Evolutionary conservation across 2,113 vertebrate species (phyloP), one percentile per base, ranked within the genome.

Genomic region (Hystrix cristata): DNA sequence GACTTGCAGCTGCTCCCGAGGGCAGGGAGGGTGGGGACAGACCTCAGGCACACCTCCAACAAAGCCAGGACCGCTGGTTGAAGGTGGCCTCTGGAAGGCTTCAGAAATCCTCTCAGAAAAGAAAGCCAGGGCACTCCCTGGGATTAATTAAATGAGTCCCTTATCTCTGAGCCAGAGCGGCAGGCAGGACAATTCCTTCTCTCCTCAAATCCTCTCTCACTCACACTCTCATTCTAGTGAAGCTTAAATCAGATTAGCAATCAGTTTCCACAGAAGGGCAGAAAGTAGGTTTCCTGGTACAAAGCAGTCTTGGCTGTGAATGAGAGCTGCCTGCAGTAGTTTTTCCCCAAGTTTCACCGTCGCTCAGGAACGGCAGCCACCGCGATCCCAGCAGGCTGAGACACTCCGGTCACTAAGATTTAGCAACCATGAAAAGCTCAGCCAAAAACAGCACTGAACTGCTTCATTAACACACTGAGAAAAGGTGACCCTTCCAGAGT

Each of bases 151-250:
- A 95, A 84, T 93, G 43, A 93, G 71, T 51, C 57, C 81, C 34
- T 62, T 82, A 86, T 86, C 92, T 95, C 72, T 79, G 79, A 67
- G 90, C 60, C 53, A 72, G 57, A 89, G 51, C 43, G 23, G 60
- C 60, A 92, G 43, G 19, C 7, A 12, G 67, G 64, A 62, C 0
- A 19, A 71, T 74, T 57, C 89, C 89, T 31, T 74, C n/a, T 84
- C 27, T 25, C 27, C 67, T 19, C 55, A 31, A 27, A 29, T 25
- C 15, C 46, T 23, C 3, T 0, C 48, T 51, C 92, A 91, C 65
- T 91, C 83, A 88, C 57, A 57, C n/a, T 21, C 57, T 53, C 34
- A 87, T 88, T 94, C 94, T 38, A 76, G 53, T 27, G 65, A 95
- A 95, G 76, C 46, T 7, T 59, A 29, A 88, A 76, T 87, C 78